Evolutionary conservation across 1,140 invertebrate genomes (phyloP).

Genomic region (Homalodisca vitripennis): DNA sequence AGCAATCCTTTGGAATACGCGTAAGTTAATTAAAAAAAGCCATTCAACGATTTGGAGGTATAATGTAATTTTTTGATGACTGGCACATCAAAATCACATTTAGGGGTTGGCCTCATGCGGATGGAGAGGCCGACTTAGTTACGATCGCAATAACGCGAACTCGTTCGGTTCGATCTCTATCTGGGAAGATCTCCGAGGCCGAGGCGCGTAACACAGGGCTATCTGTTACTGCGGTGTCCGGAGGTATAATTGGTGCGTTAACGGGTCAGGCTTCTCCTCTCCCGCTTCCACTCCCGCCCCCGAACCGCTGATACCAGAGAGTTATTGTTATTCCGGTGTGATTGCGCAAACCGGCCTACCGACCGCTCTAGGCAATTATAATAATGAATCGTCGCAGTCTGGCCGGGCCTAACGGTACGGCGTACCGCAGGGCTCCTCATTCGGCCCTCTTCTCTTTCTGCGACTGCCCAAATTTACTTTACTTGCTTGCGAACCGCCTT

Average conservation of each 20-base stretch:
- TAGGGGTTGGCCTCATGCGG: too few relatives aligned
- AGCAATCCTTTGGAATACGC: too few relatives aligned
- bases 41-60: too few relatives aligned
- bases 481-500: too few relatives aligned
- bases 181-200: neutral
- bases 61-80: too few relatives aligned
- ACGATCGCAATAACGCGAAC: neutral
- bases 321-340: neutral
- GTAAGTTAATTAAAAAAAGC: too few relatives aligned
- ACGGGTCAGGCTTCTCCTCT: neutral
- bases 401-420: neutral
- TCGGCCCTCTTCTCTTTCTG: neutral
- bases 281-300: too few relatives aligned
- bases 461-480: too few relatives aligned
- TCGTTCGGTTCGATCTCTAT: neutral
- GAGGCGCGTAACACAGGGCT: neutral
- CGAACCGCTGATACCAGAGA: too few relatives aligned
- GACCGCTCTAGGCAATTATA: too few relatives aligned
- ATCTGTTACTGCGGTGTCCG: neutral
- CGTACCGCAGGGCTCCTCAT: neutral
- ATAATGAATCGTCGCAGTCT: conserved; percentile 13
- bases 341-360: conserved; percentile 5
- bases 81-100: too few relatives aligned
- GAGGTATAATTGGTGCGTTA: conserved; percentile 7
- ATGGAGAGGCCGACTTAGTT: neutral